Conservation (phyloP, 2,888 invertebrate species). For the Ormyrus pomaceus region DNA sequence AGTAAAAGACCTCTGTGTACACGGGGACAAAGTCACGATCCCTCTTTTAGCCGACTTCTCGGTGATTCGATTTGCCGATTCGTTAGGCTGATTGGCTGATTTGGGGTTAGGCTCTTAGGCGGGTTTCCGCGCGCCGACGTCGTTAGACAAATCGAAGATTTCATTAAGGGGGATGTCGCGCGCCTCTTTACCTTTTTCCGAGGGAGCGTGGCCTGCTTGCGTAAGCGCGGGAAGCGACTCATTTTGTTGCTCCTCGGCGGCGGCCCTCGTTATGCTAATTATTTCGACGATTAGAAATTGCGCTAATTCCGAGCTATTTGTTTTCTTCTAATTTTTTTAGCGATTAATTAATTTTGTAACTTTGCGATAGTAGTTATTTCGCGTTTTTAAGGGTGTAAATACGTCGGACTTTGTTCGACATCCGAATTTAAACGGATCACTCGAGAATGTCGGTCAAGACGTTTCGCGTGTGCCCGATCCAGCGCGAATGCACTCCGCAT, state of each 20-base stretch:
- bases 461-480: not conserved
- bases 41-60: constrained; percentile 16
- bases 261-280: not conserved
- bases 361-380: not conserved
- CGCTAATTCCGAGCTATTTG: not conserved
- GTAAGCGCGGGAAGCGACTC: not conserved
- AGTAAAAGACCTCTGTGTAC: not conserved
- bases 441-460: constrained; percentile 23
- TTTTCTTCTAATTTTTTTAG: not conserved
- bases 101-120: constrained; percentile 21
- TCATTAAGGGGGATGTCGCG: constrained; percentile 35
- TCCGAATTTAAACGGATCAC: not conserved
- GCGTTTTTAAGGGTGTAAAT: too few relatives aligned
- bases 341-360: not conserved
- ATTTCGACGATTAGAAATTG: not conserved
- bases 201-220: not conserved
- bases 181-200: not conserved
- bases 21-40: constrained; percentile 1
- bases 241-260: not conserved
- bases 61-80: constrained; percentile 54
- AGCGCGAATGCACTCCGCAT: not conserved
- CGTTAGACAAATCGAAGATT: constrained; percentile 55
- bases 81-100: constrained; percentile 56
- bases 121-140: constrained; percentile 21
- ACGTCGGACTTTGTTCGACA: not conserved